These are phyloP conservation scores for Hepsetus odoe DNA, from an alignment of 2,113 vertebrate genomes.

Conservation along the genomic window DNA sequence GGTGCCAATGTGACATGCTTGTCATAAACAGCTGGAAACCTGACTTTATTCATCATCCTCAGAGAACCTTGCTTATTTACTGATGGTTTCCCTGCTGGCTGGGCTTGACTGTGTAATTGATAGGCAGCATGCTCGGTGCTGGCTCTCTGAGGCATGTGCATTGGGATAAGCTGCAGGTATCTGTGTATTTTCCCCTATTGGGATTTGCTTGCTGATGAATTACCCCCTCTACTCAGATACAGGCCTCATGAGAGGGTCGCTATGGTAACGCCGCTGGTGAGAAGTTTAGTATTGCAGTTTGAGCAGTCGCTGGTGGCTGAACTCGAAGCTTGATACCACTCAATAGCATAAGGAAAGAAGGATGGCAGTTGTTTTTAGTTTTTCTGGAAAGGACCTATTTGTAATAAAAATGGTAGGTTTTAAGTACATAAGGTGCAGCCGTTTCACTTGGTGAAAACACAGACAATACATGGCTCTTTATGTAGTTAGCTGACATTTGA, in stretches of 20 bases:
- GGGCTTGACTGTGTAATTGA: conserved; percentile 49
- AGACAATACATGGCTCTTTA: too few relatives aligned
- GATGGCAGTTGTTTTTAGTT: not conserved
- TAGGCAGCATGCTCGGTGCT: conserved; percentile 21
- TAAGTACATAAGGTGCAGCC: too few relatives aligned
- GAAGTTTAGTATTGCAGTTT: not conserved
- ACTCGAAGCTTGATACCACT: not conserved
- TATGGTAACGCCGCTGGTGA: conserved; percentile 44
- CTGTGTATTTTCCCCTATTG: conserved; percentile 43
- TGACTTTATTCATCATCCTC: not conserved
- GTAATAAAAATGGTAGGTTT: too few relatives aligned
- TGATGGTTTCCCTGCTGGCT: conserved; percentile 40
- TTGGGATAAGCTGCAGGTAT: conserved; percentile 42
- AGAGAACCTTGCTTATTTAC: conserved; percentile 12
- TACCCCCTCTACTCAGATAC: conserved; percentile 48
- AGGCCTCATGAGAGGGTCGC: conserved; percentile 54
- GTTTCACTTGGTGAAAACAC: too few relatives aligned
- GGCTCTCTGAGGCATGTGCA: conserved; percentile 9
- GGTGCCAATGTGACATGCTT: not conserved
- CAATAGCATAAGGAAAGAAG: not conserved
- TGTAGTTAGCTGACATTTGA: not conserved
- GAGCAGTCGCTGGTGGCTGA: not conserved
- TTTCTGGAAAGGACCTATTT: not conserved
- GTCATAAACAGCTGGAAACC: not conserved
- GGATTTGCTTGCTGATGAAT: conserved; percentile 58